Conservation (phyloP, 2,113 vertebrate species). For the Spermophilus dauricus region DNA sequence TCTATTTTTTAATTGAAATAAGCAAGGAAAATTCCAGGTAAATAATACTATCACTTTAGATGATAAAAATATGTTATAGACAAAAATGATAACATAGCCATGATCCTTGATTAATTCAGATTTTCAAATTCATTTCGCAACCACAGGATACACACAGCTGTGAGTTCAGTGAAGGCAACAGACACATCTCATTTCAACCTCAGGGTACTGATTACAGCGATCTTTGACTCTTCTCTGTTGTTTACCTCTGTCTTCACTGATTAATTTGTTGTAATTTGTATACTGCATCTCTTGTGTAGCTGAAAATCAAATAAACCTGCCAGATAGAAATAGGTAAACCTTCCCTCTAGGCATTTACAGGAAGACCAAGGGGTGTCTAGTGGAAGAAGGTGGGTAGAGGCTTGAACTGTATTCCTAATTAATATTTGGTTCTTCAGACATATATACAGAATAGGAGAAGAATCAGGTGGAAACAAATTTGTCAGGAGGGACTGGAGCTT, state of each 20-base stretch:
- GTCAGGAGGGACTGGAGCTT: background rate
- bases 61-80: background rate
- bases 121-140: background rate
- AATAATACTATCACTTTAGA: background rate
- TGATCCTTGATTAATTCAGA: constrained; percentile 24
- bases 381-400: too few relatives aligned
- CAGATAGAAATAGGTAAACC: background rate
- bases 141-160: background rate
- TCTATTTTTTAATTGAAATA: constrained; percentile 24
- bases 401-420: background rate
- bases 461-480: background rate
- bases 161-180: background rate
- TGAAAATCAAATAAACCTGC: background rate
- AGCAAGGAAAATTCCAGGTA: constrained; percentile 32
- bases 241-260: background rate
- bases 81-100: background rate
- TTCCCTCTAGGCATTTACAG: background rate
- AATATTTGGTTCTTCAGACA: background rate
- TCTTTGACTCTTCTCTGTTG: background rate
- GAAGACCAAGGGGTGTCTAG: background rate
- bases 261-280: background rate
- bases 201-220: background rate
- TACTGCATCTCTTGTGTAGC: background rate
- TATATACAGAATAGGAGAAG: background rate
- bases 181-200: background rate